Base-by-base conservation (phyloP, 1,140 invertebrate genomes). In the Epicauta chinensis region DNA sequence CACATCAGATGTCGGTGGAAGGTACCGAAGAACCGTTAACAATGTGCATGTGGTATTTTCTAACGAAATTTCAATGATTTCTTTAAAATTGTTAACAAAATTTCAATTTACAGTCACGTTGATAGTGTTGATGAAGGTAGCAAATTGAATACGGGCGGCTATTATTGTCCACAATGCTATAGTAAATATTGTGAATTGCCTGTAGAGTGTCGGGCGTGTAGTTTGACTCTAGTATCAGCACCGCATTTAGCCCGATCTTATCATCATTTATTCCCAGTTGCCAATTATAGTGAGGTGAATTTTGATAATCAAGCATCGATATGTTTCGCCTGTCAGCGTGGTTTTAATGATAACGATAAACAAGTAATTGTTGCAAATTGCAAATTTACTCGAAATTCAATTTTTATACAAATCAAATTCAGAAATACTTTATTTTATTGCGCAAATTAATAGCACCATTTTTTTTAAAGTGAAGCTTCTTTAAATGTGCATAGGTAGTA, bases 101-200 rank as follows among this genome's bases (percentile, higher is more conserved):
- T 32, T 2, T 11, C 14, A 35, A 14, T 52, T 74, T 72, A 53
- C 62, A 90, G 91, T 67, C 91, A 95, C 69, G 76, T 91, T 30
- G 90, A 93, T 57, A 87, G 82, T 61, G 70, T 75, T 31, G 79
- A 84, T 48, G 80, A 81, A 46, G 75, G 75, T 2, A 78, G 79
- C 45, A 82, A 81, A 68, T 71, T 82, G 50, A 83, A 73, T 62
- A 79, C 81, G 30, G 82, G 79, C 11, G 95, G 94, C 2, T 97
- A 96, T 68, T 86, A 94, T 63, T 99, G 95, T 71, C 94, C 93
- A 15, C 93, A 97, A 67, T 99, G 97, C 74, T 82, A 85, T 53
- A 92, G 91, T 70, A 97, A 97, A 75, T 97, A 98, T 72, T 99
- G 96, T 74, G 93, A 98, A 70, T 78, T 98, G 55, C 97, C 97